Base-by-base conservation (phyloP, 2,113 vertebrate species). In the Pipra filicauda region DNA sequence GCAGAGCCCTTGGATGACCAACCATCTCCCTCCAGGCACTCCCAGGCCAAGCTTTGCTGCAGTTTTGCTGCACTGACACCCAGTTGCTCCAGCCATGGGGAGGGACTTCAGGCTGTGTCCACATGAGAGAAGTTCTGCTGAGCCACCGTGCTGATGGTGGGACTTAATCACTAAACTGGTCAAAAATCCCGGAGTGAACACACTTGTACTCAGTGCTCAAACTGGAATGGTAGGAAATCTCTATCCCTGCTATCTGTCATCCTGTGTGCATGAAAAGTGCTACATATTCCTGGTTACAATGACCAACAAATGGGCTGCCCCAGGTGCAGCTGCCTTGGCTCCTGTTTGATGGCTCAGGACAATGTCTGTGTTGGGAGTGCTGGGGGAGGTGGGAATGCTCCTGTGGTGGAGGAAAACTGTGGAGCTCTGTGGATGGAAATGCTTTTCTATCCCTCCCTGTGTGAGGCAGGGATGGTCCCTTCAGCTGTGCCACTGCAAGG, bases 151-250 rank as follows among this genome's bases (percentile, higher is more conserved):
- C 6, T 55, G 12, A 9, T 6, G 41, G 26, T 8, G 43, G 39
- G 35, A 18, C 20, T 81, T 51, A 7, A 19, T 31, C 54, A 14
- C 41, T 30, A 30, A 87, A 49, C 7, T 9, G 37, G 17, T 28
- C 5, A 23, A 62, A 75, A 46, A 41, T 7, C 14, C 66, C 52
- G 8, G 15, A 11, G 22, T 12, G 22, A 59, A 55, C 22, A 30
- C 26, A 7, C 18, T 64, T 31, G 52, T 0, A 62, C 2, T 11
- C 61, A 39, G 17, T 27, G 46, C 33, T 72, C 33, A 30, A 43
- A 54, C n/a, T 4, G 39, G 30, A 39, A 17, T 0, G 0, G 37
- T 14, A 19, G n/a, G 55, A 67, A 55, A 43, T 21, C 8, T 43
- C 26, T 12, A 7, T 51, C 33, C 51, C 39, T 30, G 41, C 8